phyloP scores from a whole-genome alignment of 2,797 vertebrate genomes.

The Tauraco hartlaubi region DNA sequence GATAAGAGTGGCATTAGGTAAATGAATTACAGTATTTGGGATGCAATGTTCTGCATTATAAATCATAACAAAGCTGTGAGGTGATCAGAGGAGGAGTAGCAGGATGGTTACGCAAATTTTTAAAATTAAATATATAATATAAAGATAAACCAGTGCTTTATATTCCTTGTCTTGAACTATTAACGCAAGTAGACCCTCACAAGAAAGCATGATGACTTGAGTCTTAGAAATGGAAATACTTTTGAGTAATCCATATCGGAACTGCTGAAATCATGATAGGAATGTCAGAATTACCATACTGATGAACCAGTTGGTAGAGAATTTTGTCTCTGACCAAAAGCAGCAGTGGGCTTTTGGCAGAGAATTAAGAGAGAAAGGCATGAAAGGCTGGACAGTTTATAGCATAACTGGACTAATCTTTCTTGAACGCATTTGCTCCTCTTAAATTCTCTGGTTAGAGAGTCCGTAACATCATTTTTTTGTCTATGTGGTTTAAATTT shows the following conservation, averaged over 20 bases:
- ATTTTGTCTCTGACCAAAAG: background rate
- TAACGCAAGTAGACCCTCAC: background rate
- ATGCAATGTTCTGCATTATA: background rate
- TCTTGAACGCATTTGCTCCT: background rate
- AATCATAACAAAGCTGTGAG: background rate
- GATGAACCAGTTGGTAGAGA: background rate
- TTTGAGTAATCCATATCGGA: background rate
- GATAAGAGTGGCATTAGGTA: background rate
- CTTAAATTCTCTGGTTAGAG: background rate
- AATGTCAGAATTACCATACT: background rate
- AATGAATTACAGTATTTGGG: background rate
- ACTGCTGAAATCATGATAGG: background rate
- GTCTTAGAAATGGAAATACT: background rate
- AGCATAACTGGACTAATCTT: background rate
- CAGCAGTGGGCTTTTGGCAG: background rate
- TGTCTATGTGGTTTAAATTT: background rate
- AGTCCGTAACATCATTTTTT: rapidly evolving
- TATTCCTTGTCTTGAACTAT: background rate
- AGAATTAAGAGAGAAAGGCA: background rate
- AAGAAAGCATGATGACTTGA: background rate
- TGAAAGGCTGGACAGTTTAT: background rate
- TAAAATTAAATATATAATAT: background rate
- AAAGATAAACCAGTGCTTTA: background rate
- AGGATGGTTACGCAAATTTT: background rate
- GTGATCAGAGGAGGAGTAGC: background rate